Evolutionary conservation across 2,113 vertebrate genomes (phyloP).

Genomic region (Cyanistes caeruleus): DNA sequence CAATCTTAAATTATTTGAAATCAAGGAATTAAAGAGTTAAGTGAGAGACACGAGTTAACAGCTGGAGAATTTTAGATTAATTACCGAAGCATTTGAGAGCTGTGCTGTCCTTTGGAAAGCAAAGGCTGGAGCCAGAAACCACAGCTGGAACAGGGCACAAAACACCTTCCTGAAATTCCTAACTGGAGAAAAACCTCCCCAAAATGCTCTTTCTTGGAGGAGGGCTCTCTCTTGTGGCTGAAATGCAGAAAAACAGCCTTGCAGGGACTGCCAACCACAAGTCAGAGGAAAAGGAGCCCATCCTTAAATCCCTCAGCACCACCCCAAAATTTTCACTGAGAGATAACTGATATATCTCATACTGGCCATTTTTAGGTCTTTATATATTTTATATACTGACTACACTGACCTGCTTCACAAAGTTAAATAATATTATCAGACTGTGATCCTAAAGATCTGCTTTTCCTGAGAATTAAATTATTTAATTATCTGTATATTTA

Average conservation of each 20-base stretch:
- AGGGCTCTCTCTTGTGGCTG: constrained; percentile 35
- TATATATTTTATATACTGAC: background rate
- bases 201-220: background rate
- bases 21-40: background rate
- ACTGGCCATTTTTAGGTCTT: background rate
- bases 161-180: background rate
- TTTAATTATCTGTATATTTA: background rate
- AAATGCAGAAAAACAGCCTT: background rate
- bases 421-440: background rate
- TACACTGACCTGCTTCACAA: background rate
- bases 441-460: background rate
- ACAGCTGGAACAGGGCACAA: background rate
- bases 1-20: background rate
- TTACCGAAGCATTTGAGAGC: background rate
- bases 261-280: background rate
- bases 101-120: background rate
- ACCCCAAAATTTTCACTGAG: background rate
- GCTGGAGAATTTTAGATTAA: background rate
- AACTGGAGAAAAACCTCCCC: background rate
- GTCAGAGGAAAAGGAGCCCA: accelerated
- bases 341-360: background rate
- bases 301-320: background rate
- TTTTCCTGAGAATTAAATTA: background rate
- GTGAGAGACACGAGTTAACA: background rate
- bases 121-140: background rate